Evolutionary conservation across 1,140 invertebrate species (phyloP).

Genomic region (Carposina sasakii): DNA sequence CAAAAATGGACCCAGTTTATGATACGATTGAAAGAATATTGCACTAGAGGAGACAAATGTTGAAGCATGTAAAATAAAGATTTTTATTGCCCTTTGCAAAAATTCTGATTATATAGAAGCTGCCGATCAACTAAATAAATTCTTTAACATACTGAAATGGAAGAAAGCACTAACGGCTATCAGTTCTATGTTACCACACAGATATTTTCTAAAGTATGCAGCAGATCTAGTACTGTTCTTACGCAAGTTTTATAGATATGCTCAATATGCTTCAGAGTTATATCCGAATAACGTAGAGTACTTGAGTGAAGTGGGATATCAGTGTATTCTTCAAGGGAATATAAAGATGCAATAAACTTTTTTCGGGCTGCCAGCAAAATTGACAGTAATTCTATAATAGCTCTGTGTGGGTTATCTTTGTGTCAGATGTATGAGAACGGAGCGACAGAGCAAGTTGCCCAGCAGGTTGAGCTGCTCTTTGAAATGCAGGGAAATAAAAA

Average conservation of each 20-base stretch:
- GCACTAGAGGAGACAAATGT: constrained; percentile 82
- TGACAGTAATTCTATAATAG: constrained; percentile 86
- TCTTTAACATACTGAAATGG: constrained; percentile 78
- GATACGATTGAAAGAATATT: constrained; percentile 85
- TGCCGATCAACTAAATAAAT: constrained; percentile 77
- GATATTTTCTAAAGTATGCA: constrained; percentile 85
- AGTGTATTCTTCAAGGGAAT: constrained; percentile 80
- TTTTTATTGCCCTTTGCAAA: constrained; percentile 82
- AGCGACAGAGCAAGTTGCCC: constrained; percentile 78
- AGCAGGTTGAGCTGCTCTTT: constrained; percentile 90
- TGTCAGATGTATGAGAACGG: constrained; percentile 82
- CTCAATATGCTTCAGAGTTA: constrained; percentile 83
- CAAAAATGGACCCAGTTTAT: constrained; percentile 89
- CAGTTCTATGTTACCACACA: constrained; percentile 82
- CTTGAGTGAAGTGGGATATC: constrained; percentile 87
- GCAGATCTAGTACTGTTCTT: constrained; percentile 80
- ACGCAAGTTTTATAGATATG: constrained; percentile 81
- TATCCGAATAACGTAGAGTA: constrained; percentile 78
- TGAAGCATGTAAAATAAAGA: constrained; percentile 82
- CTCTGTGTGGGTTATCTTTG: constrained; percentile 85
- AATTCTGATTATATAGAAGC: constrained; percentile 85
- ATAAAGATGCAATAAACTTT: constrained; percentile 84
- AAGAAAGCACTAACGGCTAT: constrained; percentile 83
- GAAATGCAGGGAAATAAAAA: constrained; percentile 82
- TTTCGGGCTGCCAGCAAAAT: constrained; percentile 87